A percentile compares a stretch with the other conserved stretches of the same genome.
phyloP scores from a whole-genome alignment of 2,113 vertebrate species.

The Saguinus imperator region DNA sequence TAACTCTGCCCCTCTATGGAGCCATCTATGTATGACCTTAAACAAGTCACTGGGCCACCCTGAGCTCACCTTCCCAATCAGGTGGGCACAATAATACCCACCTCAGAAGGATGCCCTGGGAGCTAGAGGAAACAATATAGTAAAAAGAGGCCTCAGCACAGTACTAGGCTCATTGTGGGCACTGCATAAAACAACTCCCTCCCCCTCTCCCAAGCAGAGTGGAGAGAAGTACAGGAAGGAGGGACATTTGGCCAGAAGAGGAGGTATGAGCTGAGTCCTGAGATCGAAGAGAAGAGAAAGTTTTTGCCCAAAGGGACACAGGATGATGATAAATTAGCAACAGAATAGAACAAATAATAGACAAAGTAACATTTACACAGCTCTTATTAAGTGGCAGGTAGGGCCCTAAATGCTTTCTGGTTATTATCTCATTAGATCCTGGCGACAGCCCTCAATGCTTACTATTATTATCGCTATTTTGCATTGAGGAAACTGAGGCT shows the following conservation, averaged over 20 bases:
- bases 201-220: no score
- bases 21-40: not conserved
- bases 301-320: conserved; percentile 15
- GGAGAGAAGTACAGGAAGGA: not conserved
- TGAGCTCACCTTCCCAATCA: not conserved
- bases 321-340: conserved; percentile 4
- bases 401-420: not conserved
- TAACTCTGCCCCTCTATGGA: not conserved
- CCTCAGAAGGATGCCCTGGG: not conserved
- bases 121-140: not conserved
- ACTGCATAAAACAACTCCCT: not conserved
- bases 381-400: not conserved
- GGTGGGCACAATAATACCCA: not conserved
- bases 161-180: not conserved
- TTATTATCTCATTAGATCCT: not conserved
- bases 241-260: not conserved
- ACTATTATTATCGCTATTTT: not conserved
- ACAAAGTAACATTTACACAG: not conserved
- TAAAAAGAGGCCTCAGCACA: not conserved
- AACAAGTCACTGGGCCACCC: not conserved
- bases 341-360: not conserved
- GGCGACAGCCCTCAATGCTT: not conserved
- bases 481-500: not conserved
- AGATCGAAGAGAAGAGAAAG: conserved; percentile 20
- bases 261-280: not conserved